These are phyloP conservation scores for Eilema caniola DNA, from an alignment of 2,888 invertebrate genomes.

Conservation along the genomic window DNA sequence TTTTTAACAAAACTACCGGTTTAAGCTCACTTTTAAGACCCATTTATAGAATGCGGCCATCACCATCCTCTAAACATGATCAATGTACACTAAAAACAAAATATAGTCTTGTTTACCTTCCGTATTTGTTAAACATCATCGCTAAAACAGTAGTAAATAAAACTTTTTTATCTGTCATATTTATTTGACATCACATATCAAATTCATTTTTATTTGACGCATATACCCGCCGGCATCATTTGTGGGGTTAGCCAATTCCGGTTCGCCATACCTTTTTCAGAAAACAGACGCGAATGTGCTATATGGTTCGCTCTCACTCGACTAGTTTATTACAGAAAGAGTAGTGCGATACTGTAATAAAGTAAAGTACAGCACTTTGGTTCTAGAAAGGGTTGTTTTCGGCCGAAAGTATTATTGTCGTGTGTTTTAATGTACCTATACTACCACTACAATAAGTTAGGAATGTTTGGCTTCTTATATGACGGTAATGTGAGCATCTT, in stretches of 20 bases:
- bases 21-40: no score
- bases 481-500: no score
- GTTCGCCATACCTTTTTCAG: constrained; percentile 37
- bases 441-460: constrained; percentile 27
- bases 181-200: constrained; percentile 47
- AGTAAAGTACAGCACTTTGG: constrained; percentile 29
- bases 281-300: constrained; percentile 20
- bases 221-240: constrained; percentile 42
- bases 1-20: no score
- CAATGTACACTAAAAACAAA: not conserved
- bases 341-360: constrained; percentile 33
- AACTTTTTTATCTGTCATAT: constrained; percentile 41
- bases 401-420: constrained; percentile 17
- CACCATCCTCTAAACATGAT: no score
- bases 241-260: constrained; percentile 47
- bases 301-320: constrained; percentile 16
- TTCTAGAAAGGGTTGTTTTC: constrained; percentile 19
- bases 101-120: not conserved
- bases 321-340: constrained; percentile 34
- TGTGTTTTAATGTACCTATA: constrained; percentile 22
- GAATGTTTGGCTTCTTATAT: not conserved
- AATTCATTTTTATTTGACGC: constrained; percentile 53
- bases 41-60: no score
- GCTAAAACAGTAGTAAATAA: constrained; percentile 36
- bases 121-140: constrained; percentile 16